Evolutionary conservation across 2,797 vertebrate species (phyloP), one percentile per base, ranked within the genome.

Genomic region (Borostomias antarcticus): DNA sequence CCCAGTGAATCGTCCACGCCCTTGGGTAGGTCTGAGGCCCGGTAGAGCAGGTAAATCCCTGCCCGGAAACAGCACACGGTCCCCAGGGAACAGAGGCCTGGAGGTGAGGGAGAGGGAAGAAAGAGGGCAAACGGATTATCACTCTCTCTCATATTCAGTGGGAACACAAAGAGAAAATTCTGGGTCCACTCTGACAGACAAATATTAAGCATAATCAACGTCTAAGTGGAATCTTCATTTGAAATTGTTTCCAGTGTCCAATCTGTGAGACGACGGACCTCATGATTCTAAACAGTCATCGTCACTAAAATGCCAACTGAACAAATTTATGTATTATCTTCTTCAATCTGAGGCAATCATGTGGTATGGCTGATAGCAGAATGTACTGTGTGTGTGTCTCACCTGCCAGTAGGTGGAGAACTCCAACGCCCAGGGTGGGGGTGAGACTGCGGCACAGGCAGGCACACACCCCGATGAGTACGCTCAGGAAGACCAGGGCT

Each of bases 321-420:
- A n/a, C n/a, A n/a, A n/a, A n/a, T 45, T 6, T 17, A 45, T 2
- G 5, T 15, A 9, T 45, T 45, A 45, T 45, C 40, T 17, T 45
- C 15, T n/a, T n/a, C 40, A 4, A 45, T 45, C n/a, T n/a, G n/a
- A n/a, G n/a, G n/a, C n/a, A n/a, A n/a, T 45, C 40, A 45, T 45
- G n/a, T 9, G 2, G n/a, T 15, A 45, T 45, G 3, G 2, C 15
- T 15, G 15, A 13, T 45, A 43, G 37, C 40, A 45, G 17, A n/a
- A 25, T 19, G 21, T 17, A 50, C 17, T 21, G 35, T 33, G 9
- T 0, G n/a, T 13, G 69, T 64, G 1, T 70, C 84, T 88, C 32
- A 98, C 96, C 96, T 83, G 96, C 96, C 26, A 99, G 89, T 48
- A 99, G 90, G 80, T 99, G 96, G 28, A 98, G 91, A 59, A 96